phyloP scores from a whole-genome alignment of 2,113 vertebrate species.

The Pelecanoides urinatrix region DNA sequence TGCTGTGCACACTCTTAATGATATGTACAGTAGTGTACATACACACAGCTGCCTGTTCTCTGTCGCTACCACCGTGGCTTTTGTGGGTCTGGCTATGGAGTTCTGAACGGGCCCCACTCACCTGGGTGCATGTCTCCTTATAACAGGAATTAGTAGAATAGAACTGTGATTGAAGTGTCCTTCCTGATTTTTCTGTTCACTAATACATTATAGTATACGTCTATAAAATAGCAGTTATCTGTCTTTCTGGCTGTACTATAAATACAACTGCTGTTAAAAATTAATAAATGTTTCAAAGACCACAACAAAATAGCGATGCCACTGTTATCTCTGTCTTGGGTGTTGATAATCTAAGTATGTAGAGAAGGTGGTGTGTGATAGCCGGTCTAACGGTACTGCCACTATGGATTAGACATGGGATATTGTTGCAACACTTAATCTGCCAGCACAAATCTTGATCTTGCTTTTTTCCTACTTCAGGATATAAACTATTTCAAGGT shows the following conservation, averaged over 20 bases:
- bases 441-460: not conserved
- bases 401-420: not conserved
- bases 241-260: not conserved
- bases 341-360: not conserved
- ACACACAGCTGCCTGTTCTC: not conserved
- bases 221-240: not conserved
- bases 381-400: not conserved
- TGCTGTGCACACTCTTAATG: not conserved
- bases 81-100: not conserved
- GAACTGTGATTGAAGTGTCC: not conserved
- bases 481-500: not conserved
- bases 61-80: fast-evolving
- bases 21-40: not conserved
- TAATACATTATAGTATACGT: not conserved
- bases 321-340: not conserved
- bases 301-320: not conserved
- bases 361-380: not conserved
- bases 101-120: not conserved
- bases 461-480: not conserved
- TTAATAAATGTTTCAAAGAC: not conserved
- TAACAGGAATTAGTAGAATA: not conserved
- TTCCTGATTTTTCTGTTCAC: not conserved
- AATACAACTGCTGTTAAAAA: not conserved
- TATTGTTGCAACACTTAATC: not conserved
- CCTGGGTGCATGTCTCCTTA: not conserved